Conservation (phyloP, 1,140 invertebrate genomes). For the Drosophila sulfurigaster region DNA sequence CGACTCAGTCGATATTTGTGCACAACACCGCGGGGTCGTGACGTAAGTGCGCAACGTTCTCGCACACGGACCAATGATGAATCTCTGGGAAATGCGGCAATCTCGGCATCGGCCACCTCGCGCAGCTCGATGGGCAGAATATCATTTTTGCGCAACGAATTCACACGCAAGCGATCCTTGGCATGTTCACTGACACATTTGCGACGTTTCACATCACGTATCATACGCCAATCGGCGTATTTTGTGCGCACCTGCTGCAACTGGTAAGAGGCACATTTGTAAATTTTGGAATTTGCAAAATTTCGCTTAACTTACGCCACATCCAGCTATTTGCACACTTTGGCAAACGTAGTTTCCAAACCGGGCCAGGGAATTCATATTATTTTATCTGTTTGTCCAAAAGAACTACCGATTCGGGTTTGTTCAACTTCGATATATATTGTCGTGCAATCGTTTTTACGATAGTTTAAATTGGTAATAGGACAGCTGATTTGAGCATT, state of each 20-base stretch:
- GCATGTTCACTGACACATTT: constrained; percentile 90
- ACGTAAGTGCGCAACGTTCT: constrained; percentile 92
- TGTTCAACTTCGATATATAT: constrained; percentile 22
- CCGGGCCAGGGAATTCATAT: constrained; percentile 70
- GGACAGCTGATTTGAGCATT: constrained; percentile 37
- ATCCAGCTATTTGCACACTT: constrained; percentile 75
- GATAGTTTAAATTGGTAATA: constrained; percentile 9
- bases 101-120: constrained; percentile 90
- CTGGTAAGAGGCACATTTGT: constrained; percentile 61
- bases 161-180: constrained; percentile 89
- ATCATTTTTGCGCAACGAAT: constrained; percentile 92
- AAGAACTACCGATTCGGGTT: background rate
- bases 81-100: constrained; percentile 91
- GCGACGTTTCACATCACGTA: constrained; percentile 92
- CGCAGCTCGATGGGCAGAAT: constrained; percentile 92
- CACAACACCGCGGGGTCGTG: constrained; percentile 90
- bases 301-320: constrained; percentile 63
- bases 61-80: constrained; percentile 88
- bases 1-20: constrained; percentile 92
- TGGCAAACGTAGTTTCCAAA: constrained; percentile 68
- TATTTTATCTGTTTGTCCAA: constrained; percentile 16
- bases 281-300: background rate
- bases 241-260: constrained; percentile 89
- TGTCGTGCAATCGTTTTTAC: background rate
- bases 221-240: constrained; percentile 92